These are phyloP conservation scores for Lonchura striata DNA, from an alignment of 2,113 vertebrate species.

Conservation along the genomic window DNA sequence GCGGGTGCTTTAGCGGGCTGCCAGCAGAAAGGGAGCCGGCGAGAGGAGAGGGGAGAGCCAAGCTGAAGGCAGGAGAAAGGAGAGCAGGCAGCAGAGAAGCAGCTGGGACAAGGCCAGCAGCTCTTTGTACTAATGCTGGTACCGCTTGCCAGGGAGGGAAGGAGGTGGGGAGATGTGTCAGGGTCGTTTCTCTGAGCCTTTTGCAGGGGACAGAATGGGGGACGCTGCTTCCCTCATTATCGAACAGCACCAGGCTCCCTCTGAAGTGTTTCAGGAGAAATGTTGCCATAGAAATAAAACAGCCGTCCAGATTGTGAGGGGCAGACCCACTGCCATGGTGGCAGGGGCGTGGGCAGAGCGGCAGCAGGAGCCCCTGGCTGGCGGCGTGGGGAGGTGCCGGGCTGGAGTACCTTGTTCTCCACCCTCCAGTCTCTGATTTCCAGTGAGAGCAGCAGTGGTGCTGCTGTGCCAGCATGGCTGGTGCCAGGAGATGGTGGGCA, in stretches of 20 bases:
- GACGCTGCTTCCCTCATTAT: not conserved
- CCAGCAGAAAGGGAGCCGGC: not conserved
- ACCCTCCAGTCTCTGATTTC: not conserved
- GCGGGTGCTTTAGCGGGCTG: not conserved
- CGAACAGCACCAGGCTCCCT: not conserved
- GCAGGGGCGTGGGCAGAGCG: not conserved
- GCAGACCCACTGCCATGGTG: not conserved
- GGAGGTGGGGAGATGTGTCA: not conserved
- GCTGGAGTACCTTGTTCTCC: not conserved
- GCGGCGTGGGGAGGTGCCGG: accelerated
- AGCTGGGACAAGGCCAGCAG: not conserved
- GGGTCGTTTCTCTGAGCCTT: not conserved
- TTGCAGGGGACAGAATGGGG: not conserved
- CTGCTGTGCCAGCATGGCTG: not conserved
- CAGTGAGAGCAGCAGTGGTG: accelerated
- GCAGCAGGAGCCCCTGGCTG: not conserved
- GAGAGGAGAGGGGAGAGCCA: not conserved
- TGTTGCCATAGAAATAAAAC: constrained; percentile 62
- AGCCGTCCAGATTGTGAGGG: not conserved
- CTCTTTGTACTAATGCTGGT: not conserved
- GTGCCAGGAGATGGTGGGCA: not conserved
- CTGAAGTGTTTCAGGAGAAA: constrained; percentile 2
- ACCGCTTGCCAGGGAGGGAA: accelerated
- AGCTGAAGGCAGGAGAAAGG: not conserved
- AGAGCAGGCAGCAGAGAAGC: not conserved